Evolutionary conservation across 2,888 invertebrate species (phyloP).

Genomic region (Glyphotaelius pellucidus): DNA sequence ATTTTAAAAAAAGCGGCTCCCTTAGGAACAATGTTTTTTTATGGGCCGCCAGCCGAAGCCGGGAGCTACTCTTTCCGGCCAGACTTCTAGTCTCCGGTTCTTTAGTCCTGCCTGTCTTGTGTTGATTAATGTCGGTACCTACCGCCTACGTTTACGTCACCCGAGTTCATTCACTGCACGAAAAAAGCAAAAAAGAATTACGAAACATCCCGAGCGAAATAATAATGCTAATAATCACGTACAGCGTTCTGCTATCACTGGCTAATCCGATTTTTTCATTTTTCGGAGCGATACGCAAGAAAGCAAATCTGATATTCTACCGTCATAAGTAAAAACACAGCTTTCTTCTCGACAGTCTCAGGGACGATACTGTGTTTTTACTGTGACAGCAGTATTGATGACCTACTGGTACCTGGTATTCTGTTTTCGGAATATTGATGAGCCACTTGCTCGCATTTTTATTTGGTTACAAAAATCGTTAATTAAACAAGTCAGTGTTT

Average conservation of each 20-base stretch:
- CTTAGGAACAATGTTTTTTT: neutral
- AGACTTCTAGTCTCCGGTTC: neutral
- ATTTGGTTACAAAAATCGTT: too few relatives aligned
- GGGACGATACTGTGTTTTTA: too few relatives aligned
- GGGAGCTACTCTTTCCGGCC: neutral
- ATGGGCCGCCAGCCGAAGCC: neutral
- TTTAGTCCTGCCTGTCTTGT: neutral
- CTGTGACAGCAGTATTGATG: neutral
- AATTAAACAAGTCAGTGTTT: too few relatives aligned
- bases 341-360: too few relatives aligned
- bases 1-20: neutral
- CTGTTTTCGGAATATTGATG: neutral
- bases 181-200: neutral
- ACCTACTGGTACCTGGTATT: neutral
- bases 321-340: too few relatives aligned
- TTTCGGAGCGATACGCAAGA: neutral
- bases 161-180: neutral
- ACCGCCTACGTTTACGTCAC: neutral
- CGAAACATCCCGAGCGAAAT: neutral
- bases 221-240: neutral
- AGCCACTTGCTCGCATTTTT: neutral
- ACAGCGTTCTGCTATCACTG: neutral
- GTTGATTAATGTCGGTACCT: neutral
- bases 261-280: neutral
- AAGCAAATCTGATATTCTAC: neutral